Conservation (phyloP, 2,113 vertebrate species). For the Ursus arctos region DNA sequence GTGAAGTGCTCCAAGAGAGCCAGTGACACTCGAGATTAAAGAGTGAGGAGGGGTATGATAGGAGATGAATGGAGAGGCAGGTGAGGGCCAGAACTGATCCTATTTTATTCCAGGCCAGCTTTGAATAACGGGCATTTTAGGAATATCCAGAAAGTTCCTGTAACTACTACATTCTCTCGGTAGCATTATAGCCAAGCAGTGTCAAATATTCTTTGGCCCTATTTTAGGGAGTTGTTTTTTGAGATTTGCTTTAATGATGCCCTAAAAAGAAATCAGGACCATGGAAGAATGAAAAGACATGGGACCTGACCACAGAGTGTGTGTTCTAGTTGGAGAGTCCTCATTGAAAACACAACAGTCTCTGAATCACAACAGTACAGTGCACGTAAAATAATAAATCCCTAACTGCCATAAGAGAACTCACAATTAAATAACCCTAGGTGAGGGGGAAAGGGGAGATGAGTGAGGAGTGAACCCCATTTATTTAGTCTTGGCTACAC, state of each 20-base stretch:
- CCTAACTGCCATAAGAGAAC: background rate
- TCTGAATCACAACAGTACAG: conserved; percentile 36
- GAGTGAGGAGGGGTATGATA: background rate
- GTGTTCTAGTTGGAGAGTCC: conserved; percentile 10
- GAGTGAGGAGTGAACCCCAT: background rate
- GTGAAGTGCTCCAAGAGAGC: background rate
- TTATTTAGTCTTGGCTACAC: background rate
- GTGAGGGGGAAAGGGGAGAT: background rate
- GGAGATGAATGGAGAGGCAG: background rate
- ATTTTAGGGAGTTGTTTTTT: conserved; percentile 3
- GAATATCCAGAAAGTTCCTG: background rate
- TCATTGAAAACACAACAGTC: background rate
- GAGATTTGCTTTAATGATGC: conserved; percentile 9
- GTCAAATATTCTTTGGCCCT: background rate
- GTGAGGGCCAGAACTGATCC: background rate
- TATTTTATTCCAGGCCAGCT: background rate
- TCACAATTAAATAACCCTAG: background rate
- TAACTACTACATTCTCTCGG: background rate
- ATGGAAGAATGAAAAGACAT: conserved; percentile 30
- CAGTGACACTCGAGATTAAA: background rate
- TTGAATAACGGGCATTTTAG: background rate
- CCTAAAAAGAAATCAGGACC: conserved; percentile 39
- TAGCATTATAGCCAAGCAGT: background rate
- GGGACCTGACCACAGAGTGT: background rate
- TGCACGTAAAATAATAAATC: conserved; percentile 5